phyloP scores from a whole-genome alignment of 2,888 invertebrate species.

The Idaea aversata region DNA sequence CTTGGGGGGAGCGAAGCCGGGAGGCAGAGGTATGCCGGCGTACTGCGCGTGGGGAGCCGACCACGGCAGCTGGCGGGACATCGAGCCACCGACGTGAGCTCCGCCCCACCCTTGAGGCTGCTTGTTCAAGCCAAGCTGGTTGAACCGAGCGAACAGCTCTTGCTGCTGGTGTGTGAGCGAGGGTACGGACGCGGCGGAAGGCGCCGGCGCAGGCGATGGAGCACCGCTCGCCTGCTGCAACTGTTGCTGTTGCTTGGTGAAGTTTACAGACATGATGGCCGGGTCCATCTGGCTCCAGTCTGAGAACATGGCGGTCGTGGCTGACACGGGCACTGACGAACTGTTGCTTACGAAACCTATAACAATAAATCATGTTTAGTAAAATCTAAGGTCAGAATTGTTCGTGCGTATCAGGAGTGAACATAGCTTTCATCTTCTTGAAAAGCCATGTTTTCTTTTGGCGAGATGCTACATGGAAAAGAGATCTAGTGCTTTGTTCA shows the following conservation, averaged over 20 bases:
- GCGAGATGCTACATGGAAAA: no score
- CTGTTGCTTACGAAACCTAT: conserved; percentile 46
- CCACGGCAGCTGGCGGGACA: conserved; percentile 17
- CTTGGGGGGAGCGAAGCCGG: conserved; percentile 72
- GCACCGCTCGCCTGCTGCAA: conserved; percentile 24
- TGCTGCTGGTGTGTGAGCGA: conserved; percentile 53
- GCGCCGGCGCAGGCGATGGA: conserved; percentile 21
- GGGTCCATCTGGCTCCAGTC: conserved; percentile 97
- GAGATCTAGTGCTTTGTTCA: no score
- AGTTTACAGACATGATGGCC: conserved; percentile 89
- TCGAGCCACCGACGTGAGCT: conserved; percentile 19
- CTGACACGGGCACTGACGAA: conserved; percentile 32
- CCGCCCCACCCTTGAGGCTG: conserved; percentile 18
- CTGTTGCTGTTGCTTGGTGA: conserved; percentile 50
- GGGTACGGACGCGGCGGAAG: conserved; percentile 13
- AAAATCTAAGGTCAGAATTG: no score
- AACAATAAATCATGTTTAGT: conserved; percentile 13
- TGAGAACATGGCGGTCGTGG: conserved; percentile 74
- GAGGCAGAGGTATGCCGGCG: conserved; percentile 63
- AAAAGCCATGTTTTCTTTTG: no score
- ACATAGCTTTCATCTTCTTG: no score
- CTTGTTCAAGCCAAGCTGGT: conserved; percentile 49
- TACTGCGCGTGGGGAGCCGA: conserved; percentile 34
- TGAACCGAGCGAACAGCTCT: conserved; percentile 69
- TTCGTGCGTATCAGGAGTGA: no score